Conservation (phyloP, 2,888 invertebrate species). For the Eristalinus sepulchralis region DNA sequence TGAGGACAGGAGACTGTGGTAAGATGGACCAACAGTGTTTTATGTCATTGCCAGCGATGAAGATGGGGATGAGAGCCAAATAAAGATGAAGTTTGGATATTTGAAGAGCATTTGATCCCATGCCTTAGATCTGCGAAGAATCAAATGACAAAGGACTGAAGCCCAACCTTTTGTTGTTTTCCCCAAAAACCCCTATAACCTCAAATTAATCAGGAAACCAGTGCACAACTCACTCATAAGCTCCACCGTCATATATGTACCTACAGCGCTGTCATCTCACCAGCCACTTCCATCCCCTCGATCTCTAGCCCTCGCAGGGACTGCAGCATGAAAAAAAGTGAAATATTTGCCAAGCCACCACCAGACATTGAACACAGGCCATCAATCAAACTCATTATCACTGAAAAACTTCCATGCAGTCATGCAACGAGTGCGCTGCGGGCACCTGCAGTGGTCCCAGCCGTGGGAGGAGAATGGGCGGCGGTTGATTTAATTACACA, state of each 20-base stretch:
- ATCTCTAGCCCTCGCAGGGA: neutral
- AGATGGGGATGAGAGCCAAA: neutral
- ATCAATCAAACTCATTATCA: slow-evolving; percentile 60
- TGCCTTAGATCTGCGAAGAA: too few species aligned
- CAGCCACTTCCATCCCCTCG: neutral
- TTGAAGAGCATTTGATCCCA: too few species aligned
- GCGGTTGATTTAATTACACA: slow-evolving; percentile 49
- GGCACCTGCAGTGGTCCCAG: neutral
- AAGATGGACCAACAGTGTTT: neutral
- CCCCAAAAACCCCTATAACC: slow-evolving; percentile 24
- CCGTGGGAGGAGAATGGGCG: slow-evolving; percentile 3
- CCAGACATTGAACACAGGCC: slow-evolving; percentile 35
- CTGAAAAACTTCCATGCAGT: neutral
- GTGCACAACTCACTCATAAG: neutral
- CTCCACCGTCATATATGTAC: slow-evolving; percentile 30
- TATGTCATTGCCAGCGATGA: neutral
- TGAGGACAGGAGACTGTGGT: too few species aligned
- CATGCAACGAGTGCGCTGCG: neutral
- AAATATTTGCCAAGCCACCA: neutral
- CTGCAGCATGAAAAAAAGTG: neutral
- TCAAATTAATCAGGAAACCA: slow-evolving; percentile 46
- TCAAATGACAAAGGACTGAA: too few species aligned
- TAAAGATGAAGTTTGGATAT: too few species aligned
- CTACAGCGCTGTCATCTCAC: slow-evolving; percentile 3
- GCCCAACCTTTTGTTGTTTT: too few species aligned